These are phyloP conservation scores for Ctenopoma kingsleyae DNA, from an alignment of 2,797 vertebrate species.

Conservation along the genomic window DNA sequence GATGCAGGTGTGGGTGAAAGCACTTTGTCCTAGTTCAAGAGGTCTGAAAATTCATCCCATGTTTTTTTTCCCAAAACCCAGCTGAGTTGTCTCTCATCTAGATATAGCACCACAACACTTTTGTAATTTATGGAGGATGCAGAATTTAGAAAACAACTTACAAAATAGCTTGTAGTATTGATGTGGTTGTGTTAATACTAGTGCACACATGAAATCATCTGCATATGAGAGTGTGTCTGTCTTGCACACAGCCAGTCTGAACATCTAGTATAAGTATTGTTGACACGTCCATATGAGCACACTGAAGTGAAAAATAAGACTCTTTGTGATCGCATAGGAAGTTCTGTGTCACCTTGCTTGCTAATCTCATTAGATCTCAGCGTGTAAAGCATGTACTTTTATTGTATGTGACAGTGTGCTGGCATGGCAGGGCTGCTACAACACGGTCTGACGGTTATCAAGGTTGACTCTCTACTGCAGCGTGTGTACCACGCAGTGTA, in stretches of 20 bases:
- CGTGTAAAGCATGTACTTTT: constrained; percentile 51
- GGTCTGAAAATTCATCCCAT: constrained; percentile 9
- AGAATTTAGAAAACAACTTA: background rate
- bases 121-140: background rate
- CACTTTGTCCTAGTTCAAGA: constrained; percentile 32
- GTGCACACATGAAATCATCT: background rate
- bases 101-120: background rate
- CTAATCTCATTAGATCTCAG: constrained; percentile 70
- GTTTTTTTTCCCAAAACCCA: constrained; percentile 3
- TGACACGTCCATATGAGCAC: constrained; percentile 21
- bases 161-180: background rate
- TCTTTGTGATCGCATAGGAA: constrained; percentile 48
- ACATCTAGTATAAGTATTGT: background rate
- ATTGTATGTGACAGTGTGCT: constrained; percentile 49
- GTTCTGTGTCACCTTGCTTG: constrained; percentile 64
- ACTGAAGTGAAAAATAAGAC: constrained; percentile 36
- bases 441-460: constrained; percentile 62
- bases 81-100: background rate
- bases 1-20: constrained; percentile 43
- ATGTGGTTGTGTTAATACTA: background rate
- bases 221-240: background rate
- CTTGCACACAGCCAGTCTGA: background rate
- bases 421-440: constrained; percentile 61
- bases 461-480: constrained; percentile 48
- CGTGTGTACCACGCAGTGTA: constrained; percentile 1